Evolutionary conservation across 1,140 invertebrate species (phyloP).

Genomic region (Propsilocerus akamusi): DNA sequence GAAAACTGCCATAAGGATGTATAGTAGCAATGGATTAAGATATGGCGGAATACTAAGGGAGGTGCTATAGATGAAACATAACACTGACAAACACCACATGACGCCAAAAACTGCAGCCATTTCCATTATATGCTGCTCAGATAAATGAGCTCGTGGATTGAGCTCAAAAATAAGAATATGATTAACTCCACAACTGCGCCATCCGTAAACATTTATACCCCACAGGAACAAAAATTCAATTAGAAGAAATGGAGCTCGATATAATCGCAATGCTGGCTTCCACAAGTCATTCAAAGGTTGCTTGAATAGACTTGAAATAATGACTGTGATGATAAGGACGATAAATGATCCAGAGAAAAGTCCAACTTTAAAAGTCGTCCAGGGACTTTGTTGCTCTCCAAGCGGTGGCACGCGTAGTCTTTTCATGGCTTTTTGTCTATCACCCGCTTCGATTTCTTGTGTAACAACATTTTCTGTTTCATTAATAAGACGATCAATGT

Average conservation of each 20-base stretch:
- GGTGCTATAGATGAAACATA: constrained; percentile 47
- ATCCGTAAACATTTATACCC: constrained; percentile 78
- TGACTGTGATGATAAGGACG: constrained; percentile 51
- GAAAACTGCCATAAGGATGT: constrained; percentile 48
- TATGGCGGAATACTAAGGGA: constrained; percentile 58
- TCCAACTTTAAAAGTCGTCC: constrained; percentile 72
- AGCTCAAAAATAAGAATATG: constrained; percentile 79
- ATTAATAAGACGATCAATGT: constrained; percentile 68
- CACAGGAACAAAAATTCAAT: constrained; percentile 72
- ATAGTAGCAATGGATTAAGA: constrained; percentile 53
- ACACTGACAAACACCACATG: constrained; percentile 55
- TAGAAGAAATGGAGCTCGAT: constrained; percentile 63
- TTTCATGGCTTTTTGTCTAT: constrained; percentile 75
- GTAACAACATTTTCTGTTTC: constrained; percentile 73
- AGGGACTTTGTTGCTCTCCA: constrained; percentile 62
- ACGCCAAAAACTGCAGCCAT: constrained; percentile 69
- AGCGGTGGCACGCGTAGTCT: constrained; percentile 66
- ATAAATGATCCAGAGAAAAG: constrained; percentile 65
- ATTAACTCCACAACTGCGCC: constrained; percentile 52
- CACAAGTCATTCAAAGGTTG: constrained; percentile 19
- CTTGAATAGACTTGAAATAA: constrained; percentile 42
- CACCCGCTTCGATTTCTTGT: constrained; percentile 61
- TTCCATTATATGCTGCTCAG: constrained; percentile 78
- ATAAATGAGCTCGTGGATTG: constrained; percentile 71
- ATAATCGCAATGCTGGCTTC: constrained; percentile 42